These are phyloP conservation scores for Chascanopsetta lugubris DNA, from an alignment of 2,113 vertebrate genomes.

Conservation along the genomic window DNA sequence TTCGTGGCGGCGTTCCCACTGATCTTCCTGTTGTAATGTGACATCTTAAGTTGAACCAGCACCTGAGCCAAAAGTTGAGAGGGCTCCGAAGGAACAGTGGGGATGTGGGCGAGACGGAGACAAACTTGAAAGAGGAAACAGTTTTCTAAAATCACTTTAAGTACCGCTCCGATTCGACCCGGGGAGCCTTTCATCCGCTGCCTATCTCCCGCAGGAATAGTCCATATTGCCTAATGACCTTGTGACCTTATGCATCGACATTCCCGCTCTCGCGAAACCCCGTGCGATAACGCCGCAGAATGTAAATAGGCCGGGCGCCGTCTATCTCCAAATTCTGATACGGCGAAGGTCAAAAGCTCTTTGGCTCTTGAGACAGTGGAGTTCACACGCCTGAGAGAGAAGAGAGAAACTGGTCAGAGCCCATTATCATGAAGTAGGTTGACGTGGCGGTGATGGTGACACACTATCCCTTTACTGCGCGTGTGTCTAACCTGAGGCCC, in stretches of 20 bases:
- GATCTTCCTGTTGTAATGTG: slow-evolving; percentile 32
- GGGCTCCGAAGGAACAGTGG: slow-evolving; percentile 28
- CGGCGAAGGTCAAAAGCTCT: not conserved
- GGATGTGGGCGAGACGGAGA: slow-evolving; percentile 7
- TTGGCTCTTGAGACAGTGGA: not conserved
- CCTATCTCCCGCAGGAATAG: slow-evolving; percentile 62
- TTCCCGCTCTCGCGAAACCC: slow-evolving; percentile 52
- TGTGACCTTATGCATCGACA: slow-evolving; percentile 35
- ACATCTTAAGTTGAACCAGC: slow-evolving; percentile 64
- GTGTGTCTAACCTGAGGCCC: too few species aligned
- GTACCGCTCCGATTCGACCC: slow-evolving; percentile 36
- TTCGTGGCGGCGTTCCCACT: slow-evolving; percentile 42
- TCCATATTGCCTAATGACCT: slow-evolving; percentile 45
- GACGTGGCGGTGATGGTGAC: slow-evolving; percentile 36
- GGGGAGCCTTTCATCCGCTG: slow-evolving; percentile 66
- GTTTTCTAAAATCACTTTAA: slow-evolving; percentile 52
- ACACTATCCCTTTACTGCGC: too few species aligned
- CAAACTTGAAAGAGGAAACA: slow-evolving; percentile 56
- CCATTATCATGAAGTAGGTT: too few species aligned
- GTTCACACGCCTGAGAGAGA: slow-evolving; percentile 6
- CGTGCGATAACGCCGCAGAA: slow-evolving; percentile 42
- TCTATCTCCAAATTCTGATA: slow-evolving; percentile 14
- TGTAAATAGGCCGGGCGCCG: slow-evolving; percentile 2
- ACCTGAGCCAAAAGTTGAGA: slow-evolving; percentile 19
- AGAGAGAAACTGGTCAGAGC: too few species aligned